These are phyloP conservation scores for Callipepla squamata DNA, from an alignment of 2,113 vertebrate species.

Conservation along the genomic window DNA sequence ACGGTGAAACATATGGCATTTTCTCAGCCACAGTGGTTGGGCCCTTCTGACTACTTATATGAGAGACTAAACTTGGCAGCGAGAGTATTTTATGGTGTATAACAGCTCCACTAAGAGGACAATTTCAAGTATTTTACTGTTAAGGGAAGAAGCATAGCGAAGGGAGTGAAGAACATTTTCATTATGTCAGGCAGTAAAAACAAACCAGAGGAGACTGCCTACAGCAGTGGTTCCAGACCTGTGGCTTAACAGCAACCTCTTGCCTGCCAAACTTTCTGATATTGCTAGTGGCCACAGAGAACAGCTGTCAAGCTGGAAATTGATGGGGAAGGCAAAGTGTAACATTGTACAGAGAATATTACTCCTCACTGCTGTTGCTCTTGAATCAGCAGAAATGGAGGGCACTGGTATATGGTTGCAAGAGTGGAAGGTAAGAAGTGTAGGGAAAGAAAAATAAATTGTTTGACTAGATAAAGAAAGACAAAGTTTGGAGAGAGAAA, in stretches of 20 bases:
- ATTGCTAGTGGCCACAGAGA: neutral
- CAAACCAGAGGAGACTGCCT: conserved; percentile 23
- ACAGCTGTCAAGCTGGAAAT: neutral
- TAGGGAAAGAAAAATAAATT: neutral
- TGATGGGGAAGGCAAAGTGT: neutral
- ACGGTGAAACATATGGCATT: neutral
- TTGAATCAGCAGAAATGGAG: neutral
- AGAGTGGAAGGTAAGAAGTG: neutral
- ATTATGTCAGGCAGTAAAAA: conserved; percentile 38
- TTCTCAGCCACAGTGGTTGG: neutral
- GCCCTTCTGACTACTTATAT: neutral
- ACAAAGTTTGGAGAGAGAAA: neutral
- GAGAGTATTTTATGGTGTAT: neutral
- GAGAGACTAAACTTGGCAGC: neutral
- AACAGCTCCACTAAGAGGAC: neutral
- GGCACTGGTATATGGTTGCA: neutral
- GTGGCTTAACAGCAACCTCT: conserved; percentile 28
- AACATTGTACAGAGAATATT: neutral
- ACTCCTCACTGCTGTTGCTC: neutral
- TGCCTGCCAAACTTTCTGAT: conserved; percentile 3
- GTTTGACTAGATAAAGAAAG: neutral
- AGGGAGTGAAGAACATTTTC: conserved; percentile 28
- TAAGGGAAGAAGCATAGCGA: conserved; percentile 28
- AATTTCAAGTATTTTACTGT: neutral
- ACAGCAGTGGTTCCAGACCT: conserved; percentile 6